Evolutionary conservation across 2,113 vertebrate genomes (phyloP).

Genomic region (Phaethon lepturus): DNA sequence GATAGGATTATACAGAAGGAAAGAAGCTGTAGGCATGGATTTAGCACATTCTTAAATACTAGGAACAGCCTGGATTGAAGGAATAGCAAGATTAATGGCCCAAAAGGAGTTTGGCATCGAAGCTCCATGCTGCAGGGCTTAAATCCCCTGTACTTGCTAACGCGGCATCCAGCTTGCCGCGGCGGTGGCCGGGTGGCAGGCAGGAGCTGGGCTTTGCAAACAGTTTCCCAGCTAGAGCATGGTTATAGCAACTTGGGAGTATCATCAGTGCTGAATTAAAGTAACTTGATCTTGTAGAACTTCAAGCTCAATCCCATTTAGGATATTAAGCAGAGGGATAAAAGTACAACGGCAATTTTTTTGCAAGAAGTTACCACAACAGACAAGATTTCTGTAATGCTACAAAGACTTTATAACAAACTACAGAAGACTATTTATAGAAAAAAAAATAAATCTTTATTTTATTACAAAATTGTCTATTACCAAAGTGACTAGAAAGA

Average conservation of each 20-base stretch:
- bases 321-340: neutral
- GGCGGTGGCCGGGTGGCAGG: neutral
- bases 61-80: neutral
- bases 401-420: neutral
- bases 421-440: neutral
- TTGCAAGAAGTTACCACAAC: neutral
- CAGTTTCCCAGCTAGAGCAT: neutral
- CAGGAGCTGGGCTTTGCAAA: neutral
- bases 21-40: neutral
- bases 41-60: neutral
- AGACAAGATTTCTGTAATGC: neutral
- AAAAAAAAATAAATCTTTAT: conserved; percentile 20
- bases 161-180: rapidly evolving
- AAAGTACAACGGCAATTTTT: neutral
- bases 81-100: neutral
- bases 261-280: neutral
- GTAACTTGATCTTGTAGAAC: neutral
- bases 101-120: neutral
- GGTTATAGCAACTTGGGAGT: neutral
- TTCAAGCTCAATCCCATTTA: neutral
- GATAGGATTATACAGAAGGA: neutral
- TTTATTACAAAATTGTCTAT: conserved; percentile 31
- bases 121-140: neutral
- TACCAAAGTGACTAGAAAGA: neutral
- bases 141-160: too few relatives aligned